phyloP scores from a whole-genome alignment of 2,797 vertebrate genomes.

The Heliangelus exortis region DNA sequence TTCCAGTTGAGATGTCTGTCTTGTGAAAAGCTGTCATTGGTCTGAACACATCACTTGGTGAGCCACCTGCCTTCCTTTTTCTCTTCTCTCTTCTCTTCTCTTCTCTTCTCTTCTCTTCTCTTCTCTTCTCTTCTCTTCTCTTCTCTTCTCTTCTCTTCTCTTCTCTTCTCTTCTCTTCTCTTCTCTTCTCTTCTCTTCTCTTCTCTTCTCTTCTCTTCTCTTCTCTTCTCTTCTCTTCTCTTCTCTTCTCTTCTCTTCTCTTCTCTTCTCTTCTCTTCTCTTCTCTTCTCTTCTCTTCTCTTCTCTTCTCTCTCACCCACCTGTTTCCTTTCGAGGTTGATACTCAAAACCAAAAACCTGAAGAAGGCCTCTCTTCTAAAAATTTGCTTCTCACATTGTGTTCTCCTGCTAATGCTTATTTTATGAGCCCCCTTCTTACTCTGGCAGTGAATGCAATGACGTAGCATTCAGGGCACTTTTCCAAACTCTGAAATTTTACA shows the following conservation, averaged over 20 bases:
- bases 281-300: too few species aligned
- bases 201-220: too few species aligned
- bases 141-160: too few species aligned
- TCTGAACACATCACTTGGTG: background rate
- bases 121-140: too few species aligned
- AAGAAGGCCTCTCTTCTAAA: background rate
- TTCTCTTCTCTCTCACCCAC: too few species aligned
- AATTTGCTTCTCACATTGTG: background rate
- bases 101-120: too few species aligned
- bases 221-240: too few species aligned
- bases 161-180: too few species aligned
- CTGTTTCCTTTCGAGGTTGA: background rate
- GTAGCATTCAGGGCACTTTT: background rate
- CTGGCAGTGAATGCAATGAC: conserved; percentile 50
- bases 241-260: too few species aligned
- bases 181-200: too few species aligned
- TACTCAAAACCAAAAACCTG: background rate
- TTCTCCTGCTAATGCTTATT: conserved; percentile 9
- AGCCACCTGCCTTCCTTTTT: background rate
- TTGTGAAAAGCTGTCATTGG: background rate
- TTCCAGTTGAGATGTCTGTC: background rate
- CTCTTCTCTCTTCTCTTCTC: too few species aligned
- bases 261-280: too few species aligned
- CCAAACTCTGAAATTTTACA: conserved; percentile 59
- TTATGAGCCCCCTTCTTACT: conserved; percentile 24